A percentile compares a stretch with the other conserved stretches of the same genome.
phyloP scores from a whole-genome alignment of 2,797 vertebrate species.

The Atherinosoma microstoma region DNA sequence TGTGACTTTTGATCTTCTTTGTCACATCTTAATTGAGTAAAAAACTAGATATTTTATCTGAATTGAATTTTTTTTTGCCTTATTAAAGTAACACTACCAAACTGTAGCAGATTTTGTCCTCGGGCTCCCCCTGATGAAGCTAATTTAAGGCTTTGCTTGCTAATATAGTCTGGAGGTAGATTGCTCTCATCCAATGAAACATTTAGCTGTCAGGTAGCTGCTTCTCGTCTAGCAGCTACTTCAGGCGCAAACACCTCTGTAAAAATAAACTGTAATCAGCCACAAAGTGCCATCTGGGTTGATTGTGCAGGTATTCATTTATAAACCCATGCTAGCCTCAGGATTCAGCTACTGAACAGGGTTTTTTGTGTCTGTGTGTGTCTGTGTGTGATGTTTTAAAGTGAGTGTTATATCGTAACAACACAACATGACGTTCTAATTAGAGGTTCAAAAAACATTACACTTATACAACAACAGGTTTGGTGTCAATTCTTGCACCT shows the following conservation, averaged over 20 bases:
- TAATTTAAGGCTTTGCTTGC: too few relatives aligned
- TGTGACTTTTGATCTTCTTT: neutral
- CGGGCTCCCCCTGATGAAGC: neutral
- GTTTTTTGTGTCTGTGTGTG: neutral
- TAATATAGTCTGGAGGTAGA: neutral
- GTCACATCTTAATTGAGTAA: neutral
- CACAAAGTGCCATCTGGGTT: neutral
- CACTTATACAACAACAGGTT: slow-evolving; percentile 36
- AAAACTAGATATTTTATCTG: neutral
- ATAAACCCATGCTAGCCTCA: neutral
- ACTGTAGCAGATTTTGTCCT: too few relatives aligned
- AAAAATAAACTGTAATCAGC: slow-evolving; percentile 33
- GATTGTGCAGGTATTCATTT: slow-evolving; percentile 17
- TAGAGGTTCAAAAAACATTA: slow-evolving; percentile 21
- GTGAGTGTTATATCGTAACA: slow-evolving; percentile 1
- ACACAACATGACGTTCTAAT: slow-evolving; percentile 18
- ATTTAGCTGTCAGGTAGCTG: slow-evolving; percentile 3
- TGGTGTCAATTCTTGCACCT: slow-evolving; percentile 52
- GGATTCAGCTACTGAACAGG: neutral
- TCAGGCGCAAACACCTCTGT: slow-evolving; percentile 6
- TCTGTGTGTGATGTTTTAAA: neutral
- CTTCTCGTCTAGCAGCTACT: slow-evolving; percentile 3
- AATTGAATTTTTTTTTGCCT: neutral
- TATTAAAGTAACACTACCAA: neutral
- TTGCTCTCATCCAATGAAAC: slow-evolving; percentile 22